These are phyloP conservation scores for Sepioteuthis lessoniana DNA, from an alignment of 2,888 invertebrate species.

Conservation along the genomic window DNA sequence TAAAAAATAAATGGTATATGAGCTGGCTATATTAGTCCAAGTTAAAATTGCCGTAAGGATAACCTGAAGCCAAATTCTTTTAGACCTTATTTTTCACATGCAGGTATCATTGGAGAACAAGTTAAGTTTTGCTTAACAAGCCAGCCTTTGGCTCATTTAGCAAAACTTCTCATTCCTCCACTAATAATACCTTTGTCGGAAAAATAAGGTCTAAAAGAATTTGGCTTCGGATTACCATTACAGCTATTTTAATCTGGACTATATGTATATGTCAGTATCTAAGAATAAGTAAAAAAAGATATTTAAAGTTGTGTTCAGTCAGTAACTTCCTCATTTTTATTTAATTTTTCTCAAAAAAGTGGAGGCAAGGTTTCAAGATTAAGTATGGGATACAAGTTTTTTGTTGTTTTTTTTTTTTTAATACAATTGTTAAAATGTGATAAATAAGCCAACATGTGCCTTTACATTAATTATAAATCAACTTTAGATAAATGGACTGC, in stretches of 20 bases:
- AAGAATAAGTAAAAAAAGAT: background rate
- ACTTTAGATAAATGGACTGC: background rate
- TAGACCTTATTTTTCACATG: too few relatives aligned
- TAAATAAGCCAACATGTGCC: slow-evolving; percentile 33
- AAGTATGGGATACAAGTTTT: background rate
- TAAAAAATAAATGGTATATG: background rate
- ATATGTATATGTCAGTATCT: background rate
- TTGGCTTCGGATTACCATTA: too few relatives aligned
- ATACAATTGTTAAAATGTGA: slow-evolving; percentile 20
- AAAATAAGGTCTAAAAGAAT: too few relatives aligned
- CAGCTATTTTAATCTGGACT: too few relatives aligned
- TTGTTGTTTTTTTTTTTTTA: background rate
- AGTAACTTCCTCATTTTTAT: background rate
- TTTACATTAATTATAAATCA: background rate
- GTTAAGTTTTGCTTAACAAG: too few relatives aligned
- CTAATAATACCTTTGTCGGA: too few relatives aligned
- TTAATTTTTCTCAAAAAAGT: background rate
- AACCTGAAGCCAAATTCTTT: too few relatives aligned
- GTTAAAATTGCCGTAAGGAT: too few relatives aligned
- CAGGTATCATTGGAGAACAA: too few relatives aligned
- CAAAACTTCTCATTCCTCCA: too few relatives aligned
- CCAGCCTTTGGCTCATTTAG: too few relatives aligned
- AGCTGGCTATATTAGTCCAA: too few relatives aligned
- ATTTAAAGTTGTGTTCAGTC: background rate
- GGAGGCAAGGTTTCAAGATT: background rate